Evolutionary conservation across 2,113 vertebrate genomes (phyloP), one percentile per base, ranked within the genome.

Genomic region (Barnardius zonarius): DNA sequence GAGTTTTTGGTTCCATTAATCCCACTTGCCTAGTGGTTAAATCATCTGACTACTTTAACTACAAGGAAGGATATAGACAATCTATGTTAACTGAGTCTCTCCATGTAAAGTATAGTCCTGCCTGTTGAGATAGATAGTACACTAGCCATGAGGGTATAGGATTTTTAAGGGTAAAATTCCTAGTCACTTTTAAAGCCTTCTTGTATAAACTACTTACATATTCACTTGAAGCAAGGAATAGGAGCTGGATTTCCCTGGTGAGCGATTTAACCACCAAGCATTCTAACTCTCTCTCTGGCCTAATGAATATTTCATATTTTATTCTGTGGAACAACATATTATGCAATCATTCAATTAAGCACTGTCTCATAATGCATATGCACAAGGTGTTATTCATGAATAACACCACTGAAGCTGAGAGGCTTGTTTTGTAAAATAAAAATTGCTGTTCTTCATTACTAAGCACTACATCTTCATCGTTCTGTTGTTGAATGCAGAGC

Each of bases 231-330:
- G 72, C 64, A 94, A 92, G 55, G 68, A 97, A 59, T 77, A 86
- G 83, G 73, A 91, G 76, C 48, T 86, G 89, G 55, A 94, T 96
- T 93, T 95, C 95, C 96, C 96, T 64, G 18, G 80, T 96, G 96
- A 92, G 80, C 82, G 80, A 84, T 94, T 95, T 96, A 95, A 96
- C 86, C 83, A 96, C 77, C 66, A 96, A 91, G 95, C 95, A 95
- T 95, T 92, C 83, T 86, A 75, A 88, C 92, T 86, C 92, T 78
- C 76, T 92, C 86, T 95, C 95, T 91, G 77, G 69, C 74, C 76
- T 96, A 96, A 97, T 97, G 94, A 96, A 96, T 97, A 97, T 97
- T 97, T 97, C 88, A 97, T 96, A 91, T 92, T 97, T 93, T 96
- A 96, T 96, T 91, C 96, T 89, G 89, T 92, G 93, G 77, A 95